These are phyloP conservation scores for Leucosticte australis DNA, from an alignment of 2,113 vertebrate genomes.

Conservation along the genomic window DNA sequence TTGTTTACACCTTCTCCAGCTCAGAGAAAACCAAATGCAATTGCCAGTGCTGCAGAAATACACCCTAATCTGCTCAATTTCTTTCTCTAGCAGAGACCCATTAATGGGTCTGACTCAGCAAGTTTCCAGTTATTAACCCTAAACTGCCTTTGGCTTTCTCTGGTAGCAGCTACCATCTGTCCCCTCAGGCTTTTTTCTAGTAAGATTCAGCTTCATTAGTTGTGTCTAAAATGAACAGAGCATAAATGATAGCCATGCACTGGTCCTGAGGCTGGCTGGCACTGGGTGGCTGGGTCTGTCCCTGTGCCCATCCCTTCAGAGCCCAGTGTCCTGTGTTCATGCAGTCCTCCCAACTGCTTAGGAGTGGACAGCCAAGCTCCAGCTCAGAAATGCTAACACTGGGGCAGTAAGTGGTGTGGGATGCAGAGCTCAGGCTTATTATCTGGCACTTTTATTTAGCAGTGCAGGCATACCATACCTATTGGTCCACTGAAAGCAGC, in stretches of 20 bases:
- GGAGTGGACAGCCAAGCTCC: neutral
- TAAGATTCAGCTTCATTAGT: neutral
- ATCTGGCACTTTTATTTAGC: neutral
- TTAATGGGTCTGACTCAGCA: neutral
- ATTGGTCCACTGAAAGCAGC: neutral
- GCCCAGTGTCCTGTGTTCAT: neutral
- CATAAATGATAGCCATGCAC: neutral
- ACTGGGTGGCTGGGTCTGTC: neutral
- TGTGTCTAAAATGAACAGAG: neutral
- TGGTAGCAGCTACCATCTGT: neutral
- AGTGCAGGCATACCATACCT: neutral
- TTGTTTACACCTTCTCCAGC: neutral
- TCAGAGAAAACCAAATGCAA: neutral
- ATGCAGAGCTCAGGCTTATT: neutral
- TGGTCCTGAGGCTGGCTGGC: neutral
- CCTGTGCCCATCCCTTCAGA: neutral
- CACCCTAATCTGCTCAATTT: neutral
- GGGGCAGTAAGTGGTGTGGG: neutral
- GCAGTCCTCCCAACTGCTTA: neutral
- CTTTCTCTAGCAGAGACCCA: neutral
- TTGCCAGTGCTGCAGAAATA: neutral
- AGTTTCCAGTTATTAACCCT: neutral
- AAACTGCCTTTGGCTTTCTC: neutral
- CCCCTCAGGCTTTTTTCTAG: neutral
- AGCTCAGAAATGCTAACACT: neutral